These are phyloP conservation scores for Iphiclides podalirius DNA, from an alignment of 2,888 invertebrate species.

Conservation along the genomic window DNA sequence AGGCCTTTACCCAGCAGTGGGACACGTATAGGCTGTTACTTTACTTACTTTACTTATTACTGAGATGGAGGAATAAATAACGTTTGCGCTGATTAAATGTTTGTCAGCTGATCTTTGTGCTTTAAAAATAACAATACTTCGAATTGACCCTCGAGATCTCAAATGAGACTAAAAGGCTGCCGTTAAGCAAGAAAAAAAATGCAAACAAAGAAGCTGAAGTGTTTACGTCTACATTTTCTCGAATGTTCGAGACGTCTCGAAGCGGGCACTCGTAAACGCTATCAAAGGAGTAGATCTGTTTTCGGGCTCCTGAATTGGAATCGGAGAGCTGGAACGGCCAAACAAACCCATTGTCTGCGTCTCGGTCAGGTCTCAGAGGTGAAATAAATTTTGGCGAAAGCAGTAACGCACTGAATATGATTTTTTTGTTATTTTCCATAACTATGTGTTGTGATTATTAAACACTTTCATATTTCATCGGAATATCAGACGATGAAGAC, in stretches of 20 bases:
- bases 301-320: constrained; percentile 1
- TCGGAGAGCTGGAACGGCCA: constrained; percentile 8
- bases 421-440: too few species aligned
- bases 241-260: constrained; percentile 11
- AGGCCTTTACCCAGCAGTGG: too few species aligned
- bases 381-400: neutral
- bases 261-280: constrained; percentile 5
- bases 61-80: too few species aligned
- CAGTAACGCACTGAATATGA: neutral
- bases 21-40: too few species aligned
- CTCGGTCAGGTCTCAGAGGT: neutral
- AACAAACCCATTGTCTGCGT: neutral
- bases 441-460: too few species aligned
- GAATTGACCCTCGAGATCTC: neutral
- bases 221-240: constrained; percentile 11
- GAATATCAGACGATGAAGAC: too few species aligned
- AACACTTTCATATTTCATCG: too few species aligned
- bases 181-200: neutral
- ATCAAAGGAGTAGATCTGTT: constrained; percentile 15
- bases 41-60: too few species aligned
- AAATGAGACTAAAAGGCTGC: neutral
- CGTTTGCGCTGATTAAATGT: too few species aligned
- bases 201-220: constrained; percentile 8
- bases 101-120: too few species aligned
- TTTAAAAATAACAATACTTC: too few species aligned